Conservation (phyloP, 2,888 invertebrate genomes). For the Netelia melanura region DNA sequence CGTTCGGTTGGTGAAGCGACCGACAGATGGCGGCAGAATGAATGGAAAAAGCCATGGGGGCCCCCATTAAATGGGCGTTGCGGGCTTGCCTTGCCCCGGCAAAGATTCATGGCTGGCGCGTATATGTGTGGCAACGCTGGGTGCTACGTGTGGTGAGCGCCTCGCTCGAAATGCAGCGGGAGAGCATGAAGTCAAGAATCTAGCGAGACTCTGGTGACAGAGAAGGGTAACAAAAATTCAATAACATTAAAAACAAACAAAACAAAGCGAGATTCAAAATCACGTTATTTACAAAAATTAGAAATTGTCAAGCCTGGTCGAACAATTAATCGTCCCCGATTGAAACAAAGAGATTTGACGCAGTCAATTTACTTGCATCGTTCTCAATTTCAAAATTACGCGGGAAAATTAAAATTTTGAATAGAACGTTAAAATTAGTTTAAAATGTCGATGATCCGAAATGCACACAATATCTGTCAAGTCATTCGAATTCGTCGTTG, state of each 20-base stretch:
- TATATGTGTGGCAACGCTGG: constrained; percentile 55
- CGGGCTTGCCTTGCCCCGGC: constrained; percentile 78
- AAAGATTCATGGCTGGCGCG: constrained; percentile 84
- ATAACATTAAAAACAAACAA: background rate
- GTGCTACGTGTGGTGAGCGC: background rate
- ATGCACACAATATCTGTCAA: no score
- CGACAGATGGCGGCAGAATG: constrained; percentile 81
- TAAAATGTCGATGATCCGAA: no score
- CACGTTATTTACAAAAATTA: no score
- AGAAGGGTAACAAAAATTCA: background rate
- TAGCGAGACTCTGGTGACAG: constrained; percentile 16
- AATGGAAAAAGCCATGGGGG: constrained; percentile 83
- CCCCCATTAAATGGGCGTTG: constrained; percentile 85
- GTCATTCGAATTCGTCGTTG: no score
- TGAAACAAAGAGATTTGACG: background rate
- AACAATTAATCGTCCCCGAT: no score
- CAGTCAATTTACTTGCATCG: background rate
- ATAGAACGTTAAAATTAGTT: no score
- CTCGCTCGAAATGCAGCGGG: background rate
- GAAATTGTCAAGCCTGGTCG: no score
- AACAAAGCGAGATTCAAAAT: background rate
- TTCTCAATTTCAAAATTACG: background rate
- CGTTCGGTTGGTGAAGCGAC: constrained; percentile 69
- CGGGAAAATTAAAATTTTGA: no score
- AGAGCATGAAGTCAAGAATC: constrained; percentile 16